Evolutionary conservation across 92 coral and sea anemone species (phyloP).

Genomic region (Actinostola sp.): DNA sequence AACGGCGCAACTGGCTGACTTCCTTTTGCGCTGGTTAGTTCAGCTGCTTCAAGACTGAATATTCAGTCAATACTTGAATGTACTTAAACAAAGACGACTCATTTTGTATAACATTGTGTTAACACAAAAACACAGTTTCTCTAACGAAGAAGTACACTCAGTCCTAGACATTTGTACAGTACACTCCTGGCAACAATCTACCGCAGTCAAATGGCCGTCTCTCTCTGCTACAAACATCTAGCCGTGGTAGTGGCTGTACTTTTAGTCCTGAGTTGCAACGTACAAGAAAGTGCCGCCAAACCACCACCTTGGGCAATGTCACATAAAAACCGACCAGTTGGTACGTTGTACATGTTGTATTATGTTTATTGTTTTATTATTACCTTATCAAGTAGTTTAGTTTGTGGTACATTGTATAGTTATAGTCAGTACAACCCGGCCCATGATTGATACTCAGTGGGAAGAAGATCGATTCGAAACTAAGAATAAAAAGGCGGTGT

Average conservation of each 20-base stretch:
- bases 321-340: slow-evolving; percentile 1
- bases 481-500: too few relatives aligned
- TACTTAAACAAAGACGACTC: slow-evolving; percentile 22
- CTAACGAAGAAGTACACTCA: background rate
- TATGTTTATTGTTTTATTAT: too few relatives aligned
- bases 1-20: background rate
- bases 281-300: background rate
- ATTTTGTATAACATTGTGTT: background rate
- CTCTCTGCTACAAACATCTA: background rate
- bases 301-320: slow-evolving; percentile 24
- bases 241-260: background rate
- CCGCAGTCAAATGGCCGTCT: background rate
- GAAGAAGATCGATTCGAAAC: too few relatives aligned
- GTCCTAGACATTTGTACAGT: too few relatives aligned
- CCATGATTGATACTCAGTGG: too few relatives aligned
- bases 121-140: background rate
- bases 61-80: slow-evolving; percentile 30
- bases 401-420: too few relatives aligned
- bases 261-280: background rate
- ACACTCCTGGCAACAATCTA: background rate
- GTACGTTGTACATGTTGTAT: background rate
- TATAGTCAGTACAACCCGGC: too few relatives aligned
- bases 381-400: too few relatives aligned
- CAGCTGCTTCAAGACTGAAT: slow-evolving; percentile 19
- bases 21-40: slow-evolving; percentile 6